Evolutionary conservation across 2,113 vertebrate genomes (phyloP), one percentile per base, ranked within the genome.

Genomic region (Pontoporia blainvillei): DNA sequence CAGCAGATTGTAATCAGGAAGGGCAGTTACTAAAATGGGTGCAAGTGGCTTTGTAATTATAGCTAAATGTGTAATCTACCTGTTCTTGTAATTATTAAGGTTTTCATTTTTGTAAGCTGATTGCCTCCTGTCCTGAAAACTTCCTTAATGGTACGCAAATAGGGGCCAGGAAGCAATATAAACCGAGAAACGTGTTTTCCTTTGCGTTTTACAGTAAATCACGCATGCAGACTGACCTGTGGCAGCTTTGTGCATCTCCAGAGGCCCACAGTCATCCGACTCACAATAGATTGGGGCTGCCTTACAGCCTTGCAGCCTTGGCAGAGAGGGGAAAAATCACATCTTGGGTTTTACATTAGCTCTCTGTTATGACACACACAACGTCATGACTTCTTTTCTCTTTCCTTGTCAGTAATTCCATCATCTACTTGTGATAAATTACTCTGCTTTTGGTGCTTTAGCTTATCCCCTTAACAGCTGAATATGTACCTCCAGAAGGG

Each of bases 51-150:
- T 91, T 75, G 75, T 94, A 54, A 78, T 97, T 90, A 71, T 7
- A 88, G 66, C n/a, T 64, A 36, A 89, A 59, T 91, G 67, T 86
- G 25, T 85, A 34, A 94, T 93, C 93, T 86, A 0, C 78, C 75
- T 91, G 14, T 86, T 78, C 89, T 75, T 83, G 57, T 78, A 83
- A 81, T 95, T 94, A 84, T 69, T 78, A 67, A 75, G 88, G 82
- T 34, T 94, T 96, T 85, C 91, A 84, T 67, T 95, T 96, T 86
- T 95, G 46, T 79, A 61, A 87, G 36, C 44, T 67, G 62, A 94
- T 86, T 57, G 69, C 62, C 83, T 92, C 79, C 73, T 79, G 15
- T 86, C 83, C 86, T 83, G 46, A 64, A 93, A 89, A 84, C 36
- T 66, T 94, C 54, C 81, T 91, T 89, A 71, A 61, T 75, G 14